Base-by-base conservation (phyloP, 2,113 vertebrate genomes). In the Stomatorhinus ivindoensis region DNA sequence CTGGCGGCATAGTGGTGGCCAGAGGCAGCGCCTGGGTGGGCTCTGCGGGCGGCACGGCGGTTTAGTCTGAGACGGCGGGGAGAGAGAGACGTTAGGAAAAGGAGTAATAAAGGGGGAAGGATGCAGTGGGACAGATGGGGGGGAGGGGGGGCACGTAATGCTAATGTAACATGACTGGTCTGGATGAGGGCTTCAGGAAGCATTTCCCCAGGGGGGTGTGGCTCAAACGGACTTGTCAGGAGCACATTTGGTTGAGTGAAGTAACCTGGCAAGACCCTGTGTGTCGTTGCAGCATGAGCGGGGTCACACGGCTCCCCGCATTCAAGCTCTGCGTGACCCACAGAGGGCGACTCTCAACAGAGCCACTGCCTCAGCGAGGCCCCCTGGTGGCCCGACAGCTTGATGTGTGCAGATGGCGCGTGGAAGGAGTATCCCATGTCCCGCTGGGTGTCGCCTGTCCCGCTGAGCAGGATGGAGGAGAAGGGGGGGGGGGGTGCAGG, bases 141-240 rank as follows among this genome's bases (percentile, higher is more conserved):
- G 27, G 11, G 31, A 4, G 48, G 27, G 27, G 11, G 27, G 50
- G n/a, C 10, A 4, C 24, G 50, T 53, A 53, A 87, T 55, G 50
- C 4, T 87, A 87, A 87, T 87, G 50, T 87, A 55, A 87, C 48
- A 87, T 53, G 50, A 87, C 50, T 51, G 47, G 50, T 51, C 48
- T 53, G n/a, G 50, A 53, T 27, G 85, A 53, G n/a, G 27, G 5
- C 47, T 87, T 87, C 24, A 42, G 85, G 15, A 39, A 87, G n/a
- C 31, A 87, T 87, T 87, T 87, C 50, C 48, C 48, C 27, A 39
- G 85, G 85, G 35, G 17, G 27, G 39, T 17, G 27, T 17, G 85
- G 48, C 50, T 39, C 2, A 39, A 35, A 55, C 11, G 7, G 50
- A 31, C n/a, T 87, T 15, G 17, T 53, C 48, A 35, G 46, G 48